Conservation (phyloP, 2,888 invertebrate species). For the Drosophila pegasa region DNA sequence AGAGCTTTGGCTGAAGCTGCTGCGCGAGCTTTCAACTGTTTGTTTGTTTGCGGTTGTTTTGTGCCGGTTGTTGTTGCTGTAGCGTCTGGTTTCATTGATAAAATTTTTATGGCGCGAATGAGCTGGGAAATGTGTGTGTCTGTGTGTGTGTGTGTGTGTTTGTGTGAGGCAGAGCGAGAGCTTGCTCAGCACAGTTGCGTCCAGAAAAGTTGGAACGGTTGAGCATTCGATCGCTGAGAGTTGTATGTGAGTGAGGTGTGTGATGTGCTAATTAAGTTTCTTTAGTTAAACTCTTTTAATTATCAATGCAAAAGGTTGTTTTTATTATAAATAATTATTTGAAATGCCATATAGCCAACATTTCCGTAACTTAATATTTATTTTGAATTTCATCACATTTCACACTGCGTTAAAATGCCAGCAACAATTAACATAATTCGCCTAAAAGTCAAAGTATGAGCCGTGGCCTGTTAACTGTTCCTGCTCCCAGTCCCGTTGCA, state of each 20-base stretch:
- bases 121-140: conserved; percentile 7
- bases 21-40: conserved; percentile 59
- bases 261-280: neutral
- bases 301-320: neutral
- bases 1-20: conserved; percentile 51
- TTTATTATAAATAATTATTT: neutral
- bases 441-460: conserved; percentile 42
- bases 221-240: neutral
- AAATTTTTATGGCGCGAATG: conserved; percentile 53
- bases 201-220: conserved; percentile 12
- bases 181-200: conserved; percentile 33
- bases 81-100: conserved; percentile 70
- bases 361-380: neutral
- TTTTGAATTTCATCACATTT: neutral
- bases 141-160: neutral
- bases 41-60: conserved; percentile 62
- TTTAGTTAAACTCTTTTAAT: neutral
- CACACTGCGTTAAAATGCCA: conserved; percentile 13
- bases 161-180: conserved; percentile 12
- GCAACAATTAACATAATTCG: neutral
- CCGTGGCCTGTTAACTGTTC: conserved; percentile 29
- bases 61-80: conserved; percentile 69
- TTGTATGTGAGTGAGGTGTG: neutral
- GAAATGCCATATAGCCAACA: neutral
- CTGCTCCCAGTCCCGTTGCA: conserved; percentile 48